These are phyloP conservation scores for Recurvirostra avosetta DNA, from an alignment of 2,113 vertebrate species.

Conservation along the genomic window DNA sequence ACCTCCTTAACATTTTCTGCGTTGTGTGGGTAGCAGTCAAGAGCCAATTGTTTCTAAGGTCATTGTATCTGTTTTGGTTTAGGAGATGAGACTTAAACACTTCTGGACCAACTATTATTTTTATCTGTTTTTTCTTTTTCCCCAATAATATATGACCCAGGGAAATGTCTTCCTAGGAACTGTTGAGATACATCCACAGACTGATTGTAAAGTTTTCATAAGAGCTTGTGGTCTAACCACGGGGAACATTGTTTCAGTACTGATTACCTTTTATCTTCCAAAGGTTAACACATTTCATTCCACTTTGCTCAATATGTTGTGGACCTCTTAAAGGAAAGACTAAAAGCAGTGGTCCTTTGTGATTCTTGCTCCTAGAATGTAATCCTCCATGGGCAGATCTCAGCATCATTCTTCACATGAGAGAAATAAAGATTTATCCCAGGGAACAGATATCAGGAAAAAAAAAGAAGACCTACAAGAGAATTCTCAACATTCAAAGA, in stretches of 20 bases:
- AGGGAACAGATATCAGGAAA: not conserved
- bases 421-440: constrained; percentile 10
- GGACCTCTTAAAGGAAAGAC: not conserved
- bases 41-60: not conserved
- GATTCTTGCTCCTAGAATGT: not conserved
- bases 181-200: not conserved
- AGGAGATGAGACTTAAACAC: not conserved
- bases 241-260: not conserved
- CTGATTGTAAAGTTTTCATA: not conserved
- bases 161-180: not conserved
- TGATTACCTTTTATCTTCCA: constrained; percentile 33
- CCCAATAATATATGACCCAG: not conserved
- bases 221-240: constrained; percentile 48
- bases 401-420: not conserved
- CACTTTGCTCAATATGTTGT: not conserved
- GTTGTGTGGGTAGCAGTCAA: not conserved
- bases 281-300: constrained; percentile 24
- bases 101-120: not conserved
- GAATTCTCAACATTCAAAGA: not conserved
- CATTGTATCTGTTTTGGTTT: not conserved
- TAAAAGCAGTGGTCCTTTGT: not conserved
- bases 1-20: constrained; percentile 35
- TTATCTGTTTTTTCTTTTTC: not conserved
- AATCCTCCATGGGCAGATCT: not conserved
- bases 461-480: not conserved